A percentile compares a stretch with the other conserved stretches of the same genome.
These are phyloP conservation scores for Petrophora chlorosata DNA, from an alignment of 2,888 invertebrate species.

Conservation along the genomic window DNA sequence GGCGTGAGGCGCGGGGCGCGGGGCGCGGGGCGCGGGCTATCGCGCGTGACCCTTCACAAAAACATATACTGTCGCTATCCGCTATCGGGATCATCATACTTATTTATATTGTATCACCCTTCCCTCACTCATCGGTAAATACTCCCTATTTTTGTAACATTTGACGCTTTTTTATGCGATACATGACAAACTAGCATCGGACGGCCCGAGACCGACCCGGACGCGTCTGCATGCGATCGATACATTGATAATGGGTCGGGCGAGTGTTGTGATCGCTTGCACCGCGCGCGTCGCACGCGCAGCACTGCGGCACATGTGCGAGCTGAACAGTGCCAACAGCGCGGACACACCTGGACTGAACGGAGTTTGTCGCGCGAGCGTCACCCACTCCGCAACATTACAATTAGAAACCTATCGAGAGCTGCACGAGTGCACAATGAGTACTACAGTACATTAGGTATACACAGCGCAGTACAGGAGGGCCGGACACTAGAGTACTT, in stretches of 20 bases:
- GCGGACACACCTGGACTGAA: too few relatives aligned
- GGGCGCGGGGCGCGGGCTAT: slow-evolving; percentile 45
- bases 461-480: not conserved
- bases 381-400: too few relatives aligned
- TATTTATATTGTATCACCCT: slow-evolving; percentile 31
- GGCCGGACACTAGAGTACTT: slow-evolving; percentile 66
- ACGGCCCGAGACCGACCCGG: too few relatives aligned
- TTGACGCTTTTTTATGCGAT: slow-evolving; percentile 8
- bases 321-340: too few relatives aligned
- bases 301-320: too few relatives aligned
- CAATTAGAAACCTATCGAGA: not conserved
- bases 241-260: too few relatives aligned
- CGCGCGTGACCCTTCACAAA: slow-evolving; percentile 51
- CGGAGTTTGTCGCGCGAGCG: too few relatives aligned
- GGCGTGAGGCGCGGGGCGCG: too few relatives aligned
- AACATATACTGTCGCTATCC: slow-evolving; percentile 39
- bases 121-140: slow-evolving; percentile 21
- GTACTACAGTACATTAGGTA: not conserved
- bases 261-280: too few relatives aligned
- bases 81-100: slow-evolving; percentile 43
- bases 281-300: too few relatives aligned
- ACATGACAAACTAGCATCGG: too few relatives aligned
- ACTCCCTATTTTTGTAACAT: slow-evolving; percentile 24
- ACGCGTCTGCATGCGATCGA: too few relatives aligned
- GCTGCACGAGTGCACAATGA: not conserved